These are phyloP conservation scores for Drosophila auraria DNA, from an alignment of 1,140 invertebrate genomes.

Conservation along the genomic window DNA sequence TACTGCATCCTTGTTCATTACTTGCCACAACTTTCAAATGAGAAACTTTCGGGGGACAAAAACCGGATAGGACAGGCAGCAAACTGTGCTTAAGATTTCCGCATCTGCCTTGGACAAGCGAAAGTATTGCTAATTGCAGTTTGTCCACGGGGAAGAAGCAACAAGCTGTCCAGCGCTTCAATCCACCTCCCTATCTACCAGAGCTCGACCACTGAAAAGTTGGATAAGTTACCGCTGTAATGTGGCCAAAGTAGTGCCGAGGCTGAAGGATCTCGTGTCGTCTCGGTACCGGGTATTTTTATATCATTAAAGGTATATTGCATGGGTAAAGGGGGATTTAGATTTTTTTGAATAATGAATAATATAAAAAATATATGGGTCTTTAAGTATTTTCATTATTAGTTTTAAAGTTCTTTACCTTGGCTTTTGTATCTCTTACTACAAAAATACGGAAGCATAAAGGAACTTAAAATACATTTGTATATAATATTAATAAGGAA, in stretches of 20 bases:
- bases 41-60: slow-evolving; percentile 36
- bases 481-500: neutral
- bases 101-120: slow-evolving; percentile 46
- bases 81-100: slow-evolving; percentile 44
- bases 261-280: slow-evolving; percentile 27
- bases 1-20: slow-evolving; percentile 49
- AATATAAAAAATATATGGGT: neutral
- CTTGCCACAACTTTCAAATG: slow-evolving; percentile 36
- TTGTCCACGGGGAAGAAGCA: slow-evolving; percentile 49
- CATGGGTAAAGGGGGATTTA: no score
- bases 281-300: neutral
- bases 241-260: slow-evolving; percentile 50
- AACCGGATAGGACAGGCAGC: slow-evolving; percentile 23
- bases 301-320: slow-evolving; percentile 2
- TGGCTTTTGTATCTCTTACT: neutral
- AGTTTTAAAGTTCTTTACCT: neutral
- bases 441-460: neutral
- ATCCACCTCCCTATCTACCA: neutral
- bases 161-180: slow-evolving; percentile 39
- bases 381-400: neutral
- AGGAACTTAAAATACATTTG: neutral
- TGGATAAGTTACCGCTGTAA: slow-evolving; percentile 57
- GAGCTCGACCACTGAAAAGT: slow-evolving; percentile 55
- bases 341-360: neutral
- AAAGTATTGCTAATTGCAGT: slow-evolving; percentile 60